Base-by-base conservation (phyloP, 2,888 invertebrate species). In the Leucophenga maculata region DNA sequence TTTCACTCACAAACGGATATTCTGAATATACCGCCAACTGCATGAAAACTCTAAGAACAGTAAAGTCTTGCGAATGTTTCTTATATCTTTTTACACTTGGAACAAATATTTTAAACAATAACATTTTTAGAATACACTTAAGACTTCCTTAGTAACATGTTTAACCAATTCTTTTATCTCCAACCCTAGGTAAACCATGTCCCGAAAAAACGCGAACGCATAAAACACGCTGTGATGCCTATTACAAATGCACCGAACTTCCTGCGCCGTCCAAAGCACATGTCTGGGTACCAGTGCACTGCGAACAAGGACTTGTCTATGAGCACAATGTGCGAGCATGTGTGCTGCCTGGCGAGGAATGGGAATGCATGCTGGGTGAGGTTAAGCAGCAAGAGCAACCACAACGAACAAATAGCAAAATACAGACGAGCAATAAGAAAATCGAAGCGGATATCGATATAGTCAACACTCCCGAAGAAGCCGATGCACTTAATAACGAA, bases 261-360 rank as follows among this genome's bases (percentile, higher is more conserved):
- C 80, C 85, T 4, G 77, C 62, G 9, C 62, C 62, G 20, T 48
- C 84, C 8, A 79, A 80, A 1, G 84, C 80, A 1, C 83, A 87
- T 31, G 86, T 87, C 16, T 89, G 89, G 89, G 75, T 88, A 13
- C 88, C 89, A 3, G 75, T 77, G 8, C 83, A 78, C 54, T 89
- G 89, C 69, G 85, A 85, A 22, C 82, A 86, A 57, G 89, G 89
- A 6, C 75, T 89, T 8, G 78, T 89, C 2, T 89, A 86, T 70
- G 89, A 89, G 65, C 83, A 84, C 31, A 84, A 81, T 71, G 75
- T 88, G n/a, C 80, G 77, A n/a, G 80, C 84, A 39, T 89, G 89
- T 72, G 89, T 88, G 11, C 62, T 89, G 44, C 87, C 89, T 3
- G 88, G 82, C n/a, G 88, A 89, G 39, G 86, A 89, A 67, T 89